Evolutionary conservation across 2,113 vertebrate species (phyloP).

Genomic region (Stegostoma tigrinum): DNA sequence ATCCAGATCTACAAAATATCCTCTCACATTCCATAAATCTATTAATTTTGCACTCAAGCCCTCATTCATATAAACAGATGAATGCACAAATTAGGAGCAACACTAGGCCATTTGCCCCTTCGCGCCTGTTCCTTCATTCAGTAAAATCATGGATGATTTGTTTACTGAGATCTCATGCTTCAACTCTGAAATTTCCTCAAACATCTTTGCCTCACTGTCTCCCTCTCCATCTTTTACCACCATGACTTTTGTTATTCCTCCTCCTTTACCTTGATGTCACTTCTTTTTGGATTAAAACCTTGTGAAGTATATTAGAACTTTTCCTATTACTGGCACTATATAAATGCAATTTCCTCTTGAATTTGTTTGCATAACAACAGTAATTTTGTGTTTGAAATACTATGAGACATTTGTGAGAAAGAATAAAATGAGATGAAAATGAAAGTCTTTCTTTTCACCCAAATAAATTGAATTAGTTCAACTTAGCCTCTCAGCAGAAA

Average conservation of each 20-base stretch:
- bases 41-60: background rate
- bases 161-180: background rate
- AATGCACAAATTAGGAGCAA: too few relatives aligned
- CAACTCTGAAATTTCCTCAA: background rate
- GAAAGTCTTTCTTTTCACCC: background rate
- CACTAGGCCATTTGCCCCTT: too few relatives aligned
- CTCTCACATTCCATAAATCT: too few relatives aligned
- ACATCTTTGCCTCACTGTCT: background rate
- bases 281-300: background rate
- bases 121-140: too few relatives aligned
- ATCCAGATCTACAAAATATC: background rate
- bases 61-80: background rate
- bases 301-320: background rate
- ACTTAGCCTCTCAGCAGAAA: background rate
- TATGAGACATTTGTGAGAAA: background rate
- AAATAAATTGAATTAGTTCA: conserved; percentile 9
- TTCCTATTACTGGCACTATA: background rate
- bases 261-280: background rate
- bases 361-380: background rate
- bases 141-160: background rate
- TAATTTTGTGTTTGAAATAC: background rate
- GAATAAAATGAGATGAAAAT: background rate
- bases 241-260: background rate
- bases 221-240: background rate
- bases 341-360: background rate